These are phyloP conservation scores for Ameiurus melas DNA, from an alignment of 2,113 vertebrate genomes.

Conservation along the genomic window DNA sequence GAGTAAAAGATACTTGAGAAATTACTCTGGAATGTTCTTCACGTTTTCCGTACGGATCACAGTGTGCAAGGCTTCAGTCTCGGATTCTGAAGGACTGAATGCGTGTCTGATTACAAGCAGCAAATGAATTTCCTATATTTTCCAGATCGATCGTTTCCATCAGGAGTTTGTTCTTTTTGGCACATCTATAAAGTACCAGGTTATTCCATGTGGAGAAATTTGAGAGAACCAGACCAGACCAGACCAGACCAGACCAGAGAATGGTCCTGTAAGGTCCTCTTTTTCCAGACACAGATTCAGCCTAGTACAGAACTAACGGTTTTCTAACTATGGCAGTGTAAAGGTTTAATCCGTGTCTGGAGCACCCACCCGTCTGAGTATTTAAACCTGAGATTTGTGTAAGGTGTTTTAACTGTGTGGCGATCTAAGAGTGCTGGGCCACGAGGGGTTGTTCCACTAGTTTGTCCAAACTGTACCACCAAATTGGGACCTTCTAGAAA, in stretches of 20 bases:
- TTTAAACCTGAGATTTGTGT: slow-evolving; percentile 43
- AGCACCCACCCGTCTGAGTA: neutral
- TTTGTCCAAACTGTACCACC: neutral
- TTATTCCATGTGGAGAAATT: neutral
- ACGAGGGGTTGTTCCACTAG: neutral
- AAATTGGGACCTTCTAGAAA: neutral
- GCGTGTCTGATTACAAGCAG: slow-evolving; percentile 27
- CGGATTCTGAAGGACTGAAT: slow-evolving; percentile 27
- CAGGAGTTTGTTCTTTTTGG: neutral
- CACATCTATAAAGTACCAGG: neutral
- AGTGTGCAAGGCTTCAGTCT: slow-evolving; percentile 42
- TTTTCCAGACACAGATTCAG: slow-evolving; percentile 3
- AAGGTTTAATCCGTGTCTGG: slow-evolving; percentile 15
- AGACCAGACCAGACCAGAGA: too few relatives aligned
- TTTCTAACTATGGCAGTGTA: slow-evolving; percentile 20
- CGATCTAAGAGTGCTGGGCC: neutral
- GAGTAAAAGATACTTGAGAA: neutral
- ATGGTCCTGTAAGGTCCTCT: neutral
- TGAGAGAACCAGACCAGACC: neutral
- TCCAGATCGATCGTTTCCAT: neutral
- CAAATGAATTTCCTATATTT: neutral
- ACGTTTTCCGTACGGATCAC: slow-evolving; percentile 24
- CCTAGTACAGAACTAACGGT: slow-evolving; percentile 1
- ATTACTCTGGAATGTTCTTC: slow-evolving; percentile 30
- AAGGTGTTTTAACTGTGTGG: neutral